phyloP scores from a whole-genome alignment of 1,140 invertebrate species.

The Dermatophagoides farinae region DNA sequence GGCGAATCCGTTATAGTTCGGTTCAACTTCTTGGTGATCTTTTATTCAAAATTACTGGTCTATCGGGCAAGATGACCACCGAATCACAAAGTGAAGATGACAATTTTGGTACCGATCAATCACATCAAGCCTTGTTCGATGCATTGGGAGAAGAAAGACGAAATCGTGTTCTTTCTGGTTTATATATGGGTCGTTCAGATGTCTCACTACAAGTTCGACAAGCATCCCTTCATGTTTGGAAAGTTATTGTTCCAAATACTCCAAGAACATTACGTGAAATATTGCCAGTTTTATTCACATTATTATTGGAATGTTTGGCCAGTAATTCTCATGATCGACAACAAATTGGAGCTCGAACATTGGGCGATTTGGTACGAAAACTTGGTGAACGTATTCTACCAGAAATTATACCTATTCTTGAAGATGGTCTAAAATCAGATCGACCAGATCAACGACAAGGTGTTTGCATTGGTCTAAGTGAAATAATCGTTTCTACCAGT shows the following conservation, averaged over 20 bases:
- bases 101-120: slow-evolving; percentile 94
- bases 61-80: slow-evolving; percentile 96
- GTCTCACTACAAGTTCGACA: slow-evolving; percentile 89
- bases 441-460: slow-evolving; percentile 82
- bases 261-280: slow-evolving; percentile 90
- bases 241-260: slow-evolving; percentile 81
- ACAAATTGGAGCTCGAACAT: slow-evolving; percentile 78
- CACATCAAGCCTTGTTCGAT: slow-evolving; percentile 66
- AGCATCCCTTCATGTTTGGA: slow-evolving; percentile 93
- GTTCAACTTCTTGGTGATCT: slow-evolving; percentile 90
- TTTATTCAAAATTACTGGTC: slow-evolving; percentile 78
- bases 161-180: slow-evolving; percentile 76
- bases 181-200: slow-evolving; percentile 94
- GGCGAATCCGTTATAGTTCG: slow-evolving; percentile 88
- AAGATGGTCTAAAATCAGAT: slow-evolving; percentile 72
- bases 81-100: slow-evolving; percentile 95
- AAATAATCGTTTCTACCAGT: slow-evolving; percentile 92
- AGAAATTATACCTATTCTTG: slow-evolving; percentile 93
- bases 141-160: slow-evolving; percentile 66
- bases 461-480: slow-evolving; percentile 90
- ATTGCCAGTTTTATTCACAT: slow-evolving; percentile 72
- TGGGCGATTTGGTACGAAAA: slow-evolving; percentile 92
- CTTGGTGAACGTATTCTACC: slow-evolving; percentile 89
- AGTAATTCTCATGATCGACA: slow-evolving; percentile 87
- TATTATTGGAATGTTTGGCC: slow-evolving; percentile 75